Evolutionary conservation across 2,888 invertebrate genomes (phyloP), one percentile per base, ranked within the genome.

Genomic region (Oscheius onirici): DNA sequence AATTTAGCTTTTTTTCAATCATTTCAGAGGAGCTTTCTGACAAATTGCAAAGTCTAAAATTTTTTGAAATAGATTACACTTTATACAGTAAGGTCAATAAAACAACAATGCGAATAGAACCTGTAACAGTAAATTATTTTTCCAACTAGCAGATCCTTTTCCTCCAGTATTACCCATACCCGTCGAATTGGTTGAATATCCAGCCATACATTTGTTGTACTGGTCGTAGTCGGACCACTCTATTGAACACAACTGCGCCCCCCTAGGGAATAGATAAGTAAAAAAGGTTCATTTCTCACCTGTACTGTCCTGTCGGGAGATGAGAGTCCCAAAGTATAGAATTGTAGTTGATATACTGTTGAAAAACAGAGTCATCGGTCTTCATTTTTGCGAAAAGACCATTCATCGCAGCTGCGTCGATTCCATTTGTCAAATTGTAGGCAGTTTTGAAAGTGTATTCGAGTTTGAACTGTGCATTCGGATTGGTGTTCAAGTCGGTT

Each of bases 171-270:
- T n/a, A 34, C 8, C 34, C 34, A 8, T 6, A 8, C 34, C 8
- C 34, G 34, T 34, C 3, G 34, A 34, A 8, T 34, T 34, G 34
- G 3, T 34, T 8, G 34, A 8, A 20, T 73, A 72, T 17, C 58
- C 24, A 1, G 43, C 51, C 61, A 85, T 63, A 52, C 85, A 85
- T 6, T 70, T 46, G 20, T 75, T 51, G 57, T 84, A 84, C 6
- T 69, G 46, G 8, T 79, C 76, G 57, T 79, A 84, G 74, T 84
- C 83, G 10, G 80, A 71, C 61, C 72, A 78, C 52, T 82, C 79
- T 58, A 86, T 72, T 17, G 85, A 80, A 52, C 86, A 86, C n/a
- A 86, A 67, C 63, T 86, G 86, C 17, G 75, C 80, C 3, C 68
- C 69, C 63, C 86, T 81, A 74, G 34, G 8, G 8, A 34, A 34